A percentile compares a stretch with the other conserved stretches of the same genome.
Conservation (phyloP, 2,888 invertebrate genomes). For the Synanthedon tipuliformis region DNA sequence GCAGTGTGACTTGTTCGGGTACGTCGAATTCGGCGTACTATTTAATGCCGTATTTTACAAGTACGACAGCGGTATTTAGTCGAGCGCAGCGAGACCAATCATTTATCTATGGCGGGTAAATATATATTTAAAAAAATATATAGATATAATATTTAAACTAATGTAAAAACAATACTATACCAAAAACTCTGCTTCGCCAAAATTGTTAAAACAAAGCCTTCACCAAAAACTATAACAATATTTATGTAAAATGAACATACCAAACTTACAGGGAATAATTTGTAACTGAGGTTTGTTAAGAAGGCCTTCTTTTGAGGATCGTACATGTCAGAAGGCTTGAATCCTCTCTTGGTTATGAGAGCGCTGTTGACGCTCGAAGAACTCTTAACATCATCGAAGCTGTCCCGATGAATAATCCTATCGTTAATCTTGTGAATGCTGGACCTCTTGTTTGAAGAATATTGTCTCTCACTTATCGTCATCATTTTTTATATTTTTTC, state of each 20-base stretch:
- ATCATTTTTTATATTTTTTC: conserved; percentile 42
- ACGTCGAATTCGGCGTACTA: no score
- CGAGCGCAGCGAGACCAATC: no score
- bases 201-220: conserved; percentile 37
- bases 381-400: conserved; percentile 59
- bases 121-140: no score
- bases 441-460: conserved; percentile 63
- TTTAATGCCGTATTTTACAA: no score
- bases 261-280: conserved; percentile 85
- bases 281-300: conserved; percentile 82
- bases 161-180: no score
- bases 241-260: conserved; percentile 65
- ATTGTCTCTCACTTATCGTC: conserved; percentile 67
- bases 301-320: conserved; percentile 86
- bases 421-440: conserved; percentile 63
- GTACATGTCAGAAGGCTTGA: conserved; percentile 86
- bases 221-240: background rate
- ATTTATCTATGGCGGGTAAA: no score
- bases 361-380: conserved; percentile 68
- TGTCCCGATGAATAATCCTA: conserved; percentile 55
- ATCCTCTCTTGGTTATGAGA: conserved; percentile 79
- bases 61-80: no score
- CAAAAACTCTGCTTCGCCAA: no score
- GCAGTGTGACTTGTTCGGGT: no score
- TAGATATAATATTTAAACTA: no score